phyloP scores from a whole-genome alignment of 2,113 vertebrate genomes.

The Columbina picui region DNA sequence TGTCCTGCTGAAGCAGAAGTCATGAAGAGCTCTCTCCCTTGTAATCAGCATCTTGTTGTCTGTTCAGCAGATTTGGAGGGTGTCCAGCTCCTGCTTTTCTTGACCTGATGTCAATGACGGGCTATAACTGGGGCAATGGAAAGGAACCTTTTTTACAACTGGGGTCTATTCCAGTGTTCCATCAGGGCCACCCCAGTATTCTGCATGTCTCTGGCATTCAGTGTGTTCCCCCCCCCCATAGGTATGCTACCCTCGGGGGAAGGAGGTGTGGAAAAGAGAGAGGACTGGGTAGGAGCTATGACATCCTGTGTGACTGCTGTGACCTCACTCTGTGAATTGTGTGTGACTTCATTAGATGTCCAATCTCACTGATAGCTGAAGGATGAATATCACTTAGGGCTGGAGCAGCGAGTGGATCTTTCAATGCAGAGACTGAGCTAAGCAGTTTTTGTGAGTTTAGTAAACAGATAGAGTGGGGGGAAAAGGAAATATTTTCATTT shows the following conservation, averaged over 20 bases:
- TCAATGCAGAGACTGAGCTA: neutral
- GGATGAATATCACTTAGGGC: neutral
- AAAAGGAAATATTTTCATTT: neutral
- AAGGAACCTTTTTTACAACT: neutral
- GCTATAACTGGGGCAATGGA: neutral
- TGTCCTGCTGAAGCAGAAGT: neutral
- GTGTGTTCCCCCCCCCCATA: neutral
- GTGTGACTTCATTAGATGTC: neutral
- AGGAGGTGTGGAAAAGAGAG: neutral
- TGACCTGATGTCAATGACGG: neutral
- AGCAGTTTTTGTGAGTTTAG: neutral
- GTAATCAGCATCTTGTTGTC: neutral
- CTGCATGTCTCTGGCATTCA: neutral
- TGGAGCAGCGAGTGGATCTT: neutral
- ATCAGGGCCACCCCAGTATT: neutral
- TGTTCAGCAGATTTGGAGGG: conserved; percentile 20
- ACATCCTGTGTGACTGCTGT: neutral
- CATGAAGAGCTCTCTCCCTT: neutral
- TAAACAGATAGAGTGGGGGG: neutral
- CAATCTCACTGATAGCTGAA: neutral
- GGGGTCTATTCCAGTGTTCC: neutral
- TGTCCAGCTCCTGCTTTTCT: conserved; percentile 21
- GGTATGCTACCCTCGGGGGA: neutral
- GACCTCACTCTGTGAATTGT: neutral
- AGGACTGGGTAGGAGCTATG: neutral